Evolutionary conservation across 2,888 invertebrate genomes (phyloP).

Genomic region (Gandaritis pyraliata): DNA sequence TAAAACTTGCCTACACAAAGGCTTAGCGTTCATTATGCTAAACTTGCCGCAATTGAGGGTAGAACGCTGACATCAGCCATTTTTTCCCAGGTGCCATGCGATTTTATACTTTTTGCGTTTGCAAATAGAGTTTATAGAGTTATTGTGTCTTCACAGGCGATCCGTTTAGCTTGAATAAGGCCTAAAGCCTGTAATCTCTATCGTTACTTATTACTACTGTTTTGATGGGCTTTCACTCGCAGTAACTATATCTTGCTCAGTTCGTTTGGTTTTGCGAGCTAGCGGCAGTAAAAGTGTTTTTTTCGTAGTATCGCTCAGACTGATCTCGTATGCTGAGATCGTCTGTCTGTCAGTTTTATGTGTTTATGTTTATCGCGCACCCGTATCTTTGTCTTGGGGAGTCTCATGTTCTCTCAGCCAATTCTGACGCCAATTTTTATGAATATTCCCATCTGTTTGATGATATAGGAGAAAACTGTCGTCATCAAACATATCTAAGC

Average conservation of each 20-base stretch:
- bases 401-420: background rate
- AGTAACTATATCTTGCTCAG: conserved; percentile 34
- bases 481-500: too few relatives aligned
- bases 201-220: conserved; percentile 41
- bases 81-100: conserved; percentile 1
- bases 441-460: background rate
- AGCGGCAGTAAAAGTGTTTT: conserved; percentile 43
- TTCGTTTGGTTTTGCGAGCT: conserved; percentile 42
- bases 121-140: background rate
- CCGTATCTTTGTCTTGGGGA: background rate
- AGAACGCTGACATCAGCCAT: conserved; percentile 7
- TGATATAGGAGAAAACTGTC: background rate
- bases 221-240: conserved; percentile 33
- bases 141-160: conserved; percentile 8
- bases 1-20: conserved; percentile 2
- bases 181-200: conserved; percentile 25
- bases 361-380: conserved; percentile 41
- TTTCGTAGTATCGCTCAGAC: conserved; percentile 36
- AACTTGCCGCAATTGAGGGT: background rate
- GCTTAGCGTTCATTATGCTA: conserved; percentile 2
- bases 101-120: conserved; percentile 12
- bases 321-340: conserved; percentile 36
- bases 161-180: conserved; percentile 19
- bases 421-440: background rate
- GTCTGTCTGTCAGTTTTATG: conserved; percentile 42